Evolutionary conservation across 2,888 invertebrate species (phyloP).

Genomic region (Eilema caniola): DNA sequence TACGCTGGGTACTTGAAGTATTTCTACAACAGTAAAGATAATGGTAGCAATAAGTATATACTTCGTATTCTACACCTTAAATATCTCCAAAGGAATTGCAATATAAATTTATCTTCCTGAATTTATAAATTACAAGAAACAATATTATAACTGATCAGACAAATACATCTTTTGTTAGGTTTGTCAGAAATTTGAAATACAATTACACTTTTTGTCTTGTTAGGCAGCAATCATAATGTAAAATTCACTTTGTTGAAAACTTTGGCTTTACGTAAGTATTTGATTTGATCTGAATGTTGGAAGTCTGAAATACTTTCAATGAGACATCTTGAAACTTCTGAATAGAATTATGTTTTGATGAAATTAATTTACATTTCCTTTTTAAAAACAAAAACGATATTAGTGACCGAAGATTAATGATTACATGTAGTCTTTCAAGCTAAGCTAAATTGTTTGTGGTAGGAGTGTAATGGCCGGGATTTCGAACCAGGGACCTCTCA

Average conservation of each 20-base stretch:
- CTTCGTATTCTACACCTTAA: no score
- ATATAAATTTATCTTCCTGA: no score
- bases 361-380: not conserved
- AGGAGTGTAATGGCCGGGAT: no score
- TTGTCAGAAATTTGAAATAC: conserved; percentile 10
- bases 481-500: no score
- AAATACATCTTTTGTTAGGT: conserved; percentile 7
- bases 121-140: not conserved
- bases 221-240: conserved; percentile 20
- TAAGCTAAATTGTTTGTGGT: no score
- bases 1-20: no score
- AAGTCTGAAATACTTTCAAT: conserved; percentile 34
- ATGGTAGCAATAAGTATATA: no score
- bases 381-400: no score
- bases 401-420: no score
- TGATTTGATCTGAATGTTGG: conserved; percentile 39
- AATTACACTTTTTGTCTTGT: conserved; percentile 22
- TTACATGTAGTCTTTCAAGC: no score
- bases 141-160: conserved; percentile 8
- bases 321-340: conserved; percentile 22
- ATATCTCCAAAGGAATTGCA: no score
- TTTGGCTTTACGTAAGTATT: conserved; percentile 35
- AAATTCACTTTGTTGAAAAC: conserved; percentile 33
- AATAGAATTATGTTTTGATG: conserved; percentile 20
- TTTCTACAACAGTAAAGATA: no score